Evolutionary conservation across 2,888 invertebrate species (phyloP).

Genomic region (Sylvicola cinctus): DNA sequence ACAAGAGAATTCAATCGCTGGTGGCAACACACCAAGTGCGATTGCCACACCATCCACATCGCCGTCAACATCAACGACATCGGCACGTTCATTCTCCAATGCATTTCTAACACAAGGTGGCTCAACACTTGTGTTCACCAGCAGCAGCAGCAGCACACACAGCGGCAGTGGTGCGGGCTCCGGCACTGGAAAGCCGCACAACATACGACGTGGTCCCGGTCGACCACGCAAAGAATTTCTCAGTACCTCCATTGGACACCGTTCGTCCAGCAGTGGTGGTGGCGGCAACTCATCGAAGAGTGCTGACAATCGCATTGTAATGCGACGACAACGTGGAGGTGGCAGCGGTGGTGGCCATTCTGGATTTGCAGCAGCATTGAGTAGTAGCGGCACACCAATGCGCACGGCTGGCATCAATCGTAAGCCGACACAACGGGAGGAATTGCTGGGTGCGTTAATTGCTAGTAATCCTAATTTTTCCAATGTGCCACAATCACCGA

Average conservation of each 20-base stretch:
- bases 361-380: too few species aligned
- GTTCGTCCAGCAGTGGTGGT: too few species aligned
- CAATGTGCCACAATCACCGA: constrained; percentile 3
- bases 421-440: too few species aligned
- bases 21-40: too few species aligned
- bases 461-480: too few species aligned
- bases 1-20: constrained; percentile 13
- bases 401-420: too few species aligned
- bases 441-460: too few species aligned
- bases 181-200: constrained; percentile 7
- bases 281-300: too few species aligned
- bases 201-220: constrained; percentile 51
- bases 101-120: constrained; percentile 2
- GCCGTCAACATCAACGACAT: neutral
- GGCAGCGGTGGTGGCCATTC: too few species aligned
- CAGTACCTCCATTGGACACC: constrained; percentile 1
- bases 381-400: too few species aligned
- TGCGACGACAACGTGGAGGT: constrained; percentile 19
- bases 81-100: constrained; percentile 1
- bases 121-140: neutral
- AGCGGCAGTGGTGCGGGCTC: neutral
- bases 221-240: constrained; percentile 48
- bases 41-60: constrained; percentile 21
- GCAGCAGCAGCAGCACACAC: neutral
- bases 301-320: constrained; percentile 5